Base-by-base conservation (phyloP, 2,113 vertebrate species). In the Empidonax traillii region DNA sequence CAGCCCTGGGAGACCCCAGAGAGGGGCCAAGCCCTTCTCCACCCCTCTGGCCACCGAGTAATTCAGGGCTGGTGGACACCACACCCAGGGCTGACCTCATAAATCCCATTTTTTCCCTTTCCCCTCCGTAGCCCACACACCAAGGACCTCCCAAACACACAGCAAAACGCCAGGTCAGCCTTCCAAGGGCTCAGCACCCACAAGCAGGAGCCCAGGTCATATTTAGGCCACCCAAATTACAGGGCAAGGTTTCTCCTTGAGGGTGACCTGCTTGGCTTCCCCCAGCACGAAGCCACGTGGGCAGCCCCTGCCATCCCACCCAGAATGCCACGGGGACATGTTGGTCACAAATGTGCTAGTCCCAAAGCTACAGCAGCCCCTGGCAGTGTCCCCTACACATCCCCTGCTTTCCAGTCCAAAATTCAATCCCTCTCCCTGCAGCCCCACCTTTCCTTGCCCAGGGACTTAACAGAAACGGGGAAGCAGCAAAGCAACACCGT, bases 161-260 rank as follows among this genome's bases (percentile, higher is more conserved):
- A 6, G 33, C 9, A 44, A 85, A 95, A 85, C 1, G 5, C 69
- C 5, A 1, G 73, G 67, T 77, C 93, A 86, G 92, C 87, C 67
- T 88, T 74, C 69, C 82, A 51, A 77, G 71, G 68, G 71, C 82
- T 93, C 87, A 63, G 94, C 87, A 85, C 87, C 89, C 90, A 94
- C 93, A 85, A 8, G 46, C 14, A 1, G 58, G 51, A 93, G 85
- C 55, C 80, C 72, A 67, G 90, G 87, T 83, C 90, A 7, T 90
- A 94, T 71, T 95, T 88, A 95, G 85, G 90, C 82, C 80, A 71
- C 55, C 12, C 68, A 94, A 97, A 97, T 96, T 93, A 95, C 55
- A 96, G 63, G 68, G 75, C 55, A 79, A 76, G 63, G 14, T n/a
- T 87, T 27, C 56, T 87, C 15, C 47, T 83, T 14, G 25, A 85